Evolutionary conservation across 2,113 vertebrate species (phyloP), one percentile per base, ranked within the genome.

Genomic region (Crocuta crocuta): DNA sequence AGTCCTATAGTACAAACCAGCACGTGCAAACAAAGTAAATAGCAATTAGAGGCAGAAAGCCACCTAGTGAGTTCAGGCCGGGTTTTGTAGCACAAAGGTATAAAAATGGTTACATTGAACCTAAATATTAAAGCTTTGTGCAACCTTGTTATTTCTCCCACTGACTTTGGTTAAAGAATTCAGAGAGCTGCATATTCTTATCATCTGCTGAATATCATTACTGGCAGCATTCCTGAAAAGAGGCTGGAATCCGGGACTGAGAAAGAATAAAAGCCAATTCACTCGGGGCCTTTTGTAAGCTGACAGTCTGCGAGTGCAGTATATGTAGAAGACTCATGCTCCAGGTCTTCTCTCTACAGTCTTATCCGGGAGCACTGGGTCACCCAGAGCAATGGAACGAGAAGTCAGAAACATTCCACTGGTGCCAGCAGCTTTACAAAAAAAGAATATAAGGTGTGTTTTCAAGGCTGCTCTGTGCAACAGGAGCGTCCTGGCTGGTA

Each of bases 281-380:
- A 81, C 19, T 58, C 35, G 39, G 71, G 50, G 78, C n/a, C 5
- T 35, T 35, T 16, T n/a, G 65, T 35, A 76, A 53, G n/a, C 0
- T 5, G 80, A n/a, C 1, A 12, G 4, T 50, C 13, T 86, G 71
- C 26, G 71, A 65, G 4, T 21, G 43, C 7, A 24, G 33, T 15
- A 43, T 1, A 0, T 4, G 1, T 3, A 13, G n/a, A 23, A 50
- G 23, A 45, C 19, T 16, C 16, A 63, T 1, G 39, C 10, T 2
- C 0, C 2, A n/a, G 21, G 13, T 33, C 35, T 35, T 73, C 74
- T 55, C 63, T 15, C 55, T 48, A 4, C 2, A 35, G 6, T 35
- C 33, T 31, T 23, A 55, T 11, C 71, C 26, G 16, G 33, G 73
- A 55, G 63, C 21, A 35, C 0, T 7, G 5, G 39, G 8, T 43